These are phyloP conservation scores for Capitulum mitella DNA, from an alignment of 2,888 invertebrate genomes.

Conservation along the genomic window DNA sequence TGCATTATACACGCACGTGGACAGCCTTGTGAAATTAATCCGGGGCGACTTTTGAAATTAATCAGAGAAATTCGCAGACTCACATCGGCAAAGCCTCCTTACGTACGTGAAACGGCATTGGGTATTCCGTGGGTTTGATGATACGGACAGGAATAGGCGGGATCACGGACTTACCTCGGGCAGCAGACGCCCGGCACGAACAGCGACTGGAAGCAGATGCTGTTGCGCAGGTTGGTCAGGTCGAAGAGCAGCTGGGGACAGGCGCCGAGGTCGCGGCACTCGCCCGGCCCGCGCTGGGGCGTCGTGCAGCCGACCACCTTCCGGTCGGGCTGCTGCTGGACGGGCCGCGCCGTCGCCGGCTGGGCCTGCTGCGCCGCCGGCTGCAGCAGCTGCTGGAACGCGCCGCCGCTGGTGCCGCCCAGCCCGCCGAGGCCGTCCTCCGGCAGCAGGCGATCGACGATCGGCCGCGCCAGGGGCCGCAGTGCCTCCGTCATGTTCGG, in stretches of 20 bases:
- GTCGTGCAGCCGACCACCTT: conserved; percentile 56
- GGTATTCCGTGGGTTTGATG: too few relatives aligned
- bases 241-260: conserved; percentile 78
- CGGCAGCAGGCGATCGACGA: conserved; percentile 34
- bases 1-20: too few relatives aligned
- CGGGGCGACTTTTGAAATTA: too few relatives aligned
- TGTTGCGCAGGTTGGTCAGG: conserved; percentile 70
- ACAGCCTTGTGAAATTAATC: too few relatives aligned
- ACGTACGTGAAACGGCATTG: too few relatives aligned
- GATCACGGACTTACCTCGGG: conserved; percentile 47
- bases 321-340: not conserved
- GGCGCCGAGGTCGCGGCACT: conserved; percentile 78
- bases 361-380: conserved; percentile 16
- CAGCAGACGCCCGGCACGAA: conserved; percentile 91
- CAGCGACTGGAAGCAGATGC: conserved; percentile 80
- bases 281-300: conserved; percentile 68
- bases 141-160: too few relatives aligned
- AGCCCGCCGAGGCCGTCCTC: conserved; percentile 36
- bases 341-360: not conserved
- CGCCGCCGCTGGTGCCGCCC: conserved; percentile 38
- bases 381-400: not conserved
- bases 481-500: conserved; percentile 72
- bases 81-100: too few relatives aligned
- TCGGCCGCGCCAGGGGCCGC: conserved; percentile 57
- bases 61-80: too few relatives aligned